Conservation (phyloP, 2,888 invertebrate species). For the Meandrusa payeni region DNA sequence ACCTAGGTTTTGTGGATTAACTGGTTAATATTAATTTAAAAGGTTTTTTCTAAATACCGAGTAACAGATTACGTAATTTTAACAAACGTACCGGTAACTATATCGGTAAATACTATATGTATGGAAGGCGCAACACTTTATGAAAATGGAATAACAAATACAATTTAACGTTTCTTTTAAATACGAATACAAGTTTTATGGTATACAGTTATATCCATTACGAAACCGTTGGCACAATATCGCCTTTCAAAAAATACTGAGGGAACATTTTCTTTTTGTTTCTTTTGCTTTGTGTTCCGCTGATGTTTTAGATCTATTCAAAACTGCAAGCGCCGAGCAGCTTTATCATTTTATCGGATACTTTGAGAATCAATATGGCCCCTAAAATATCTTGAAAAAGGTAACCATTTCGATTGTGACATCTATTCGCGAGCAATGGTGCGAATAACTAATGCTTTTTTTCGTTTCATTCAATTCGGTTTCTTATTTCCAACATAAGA, state of each 20-base stretch:
- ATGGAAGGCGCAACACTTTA: constrained; percentile 10
- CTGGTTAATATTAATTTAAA: no score
- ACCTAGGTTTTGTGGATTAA: no score
- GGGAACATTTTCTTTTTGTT: constrained; percentile 29
- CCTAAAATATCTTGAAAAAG: constrained; percentile 36
- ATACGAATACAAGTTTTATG: constrained; percentile 13
- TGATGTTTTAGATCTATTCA: constrained; percentile 41
- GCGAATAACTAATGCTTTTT: constrained; percentile 21
- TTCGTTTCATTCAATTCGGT: constrained; percentile 2
- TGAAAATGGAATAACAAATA: constrained; percentile 25
- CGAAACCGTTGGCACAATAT: constrained; percentile 27
- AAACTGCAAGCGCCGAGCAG: constrained; percentile 38
- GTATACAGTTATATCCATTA: constrained; percentile 14
- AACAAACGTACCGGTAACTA: constrained; percentile 13
- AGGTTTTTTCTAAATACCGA: no score
- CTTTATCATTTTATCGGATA: constrained; percentile 43
- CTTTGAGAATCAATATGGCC: constrained; percentile 42
- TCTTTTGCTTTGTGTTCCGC: constrained; percentile 33
- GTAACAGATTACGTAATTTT: constrained; percentile 10
- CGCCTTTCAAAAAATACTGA: constrained; percentile 31
- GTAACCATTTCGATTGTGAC: constrained; percentile 42
- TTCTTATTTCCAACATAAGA: no score
- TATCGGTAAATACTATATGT: constrained; percentile 16
- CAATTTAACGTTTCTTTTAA: background rate
- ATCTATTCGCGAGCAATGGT: constrained; percentile 27